phyloP scores from a whole-genome alignment of 2,888 invertebrate genomes.

The Hedya salicella region DNA sequence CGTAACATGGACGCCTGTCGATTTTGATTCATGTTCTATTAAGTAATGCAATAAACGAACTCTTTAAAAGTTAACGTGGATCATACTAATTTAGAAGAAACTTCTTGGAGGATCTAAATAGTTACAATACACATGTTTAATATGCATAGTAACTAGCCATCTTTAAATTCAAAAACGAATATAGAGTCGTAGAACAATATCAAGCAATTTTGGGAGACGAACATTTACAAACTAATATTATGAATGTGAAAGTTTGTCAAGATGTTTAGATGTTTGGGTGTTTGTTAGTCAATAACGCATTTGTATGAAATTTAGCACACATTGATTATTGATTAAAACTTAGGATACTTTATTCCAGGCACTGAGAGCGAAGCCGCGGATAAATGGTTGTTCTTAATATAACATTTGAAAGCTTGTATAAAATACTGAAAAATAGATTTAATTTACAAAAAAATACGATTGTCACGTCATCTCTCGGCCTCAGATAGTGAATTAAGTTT shows the following conservation, averaged over 20 bases:
- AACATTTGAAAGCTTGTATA: too few species aligned
- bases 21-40: conserved; percentile 20
- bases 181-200: not conserved
- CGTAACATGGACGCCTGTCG: conserved; percentile 9
- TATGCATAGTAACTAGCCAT: not conserved
- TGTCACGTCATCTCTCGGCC: conserved; percentile 51
- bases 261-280: too few species aligned
- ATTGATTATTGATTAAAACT: too few species aligned
- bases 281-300: too few species aligned
- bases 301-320: too few species aligned
- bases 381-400: too few species aligned
- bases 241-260: too few species aligned
- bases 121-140: not conserved
- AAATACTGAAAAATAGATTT: not conserved
- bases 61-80: conserved; percentile 1
- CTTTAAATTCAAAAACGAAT: not conserved
- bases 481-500: conserved; percentile 70
- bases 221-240: too few species aligned
- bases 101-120: not conserved
- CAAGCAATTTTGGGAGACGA: too few species aligned
- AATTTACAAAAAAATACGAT: conserved; percentile 3
- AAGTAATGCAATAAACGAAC: conserved; percentile 14
- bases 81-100: conserved; percentile 15
- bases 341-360: too few species aligned
- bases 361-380: too few species aligned